Conservation (phyloP, 2,113 vertebrate species). For the Colaptes auratus region DNA sequence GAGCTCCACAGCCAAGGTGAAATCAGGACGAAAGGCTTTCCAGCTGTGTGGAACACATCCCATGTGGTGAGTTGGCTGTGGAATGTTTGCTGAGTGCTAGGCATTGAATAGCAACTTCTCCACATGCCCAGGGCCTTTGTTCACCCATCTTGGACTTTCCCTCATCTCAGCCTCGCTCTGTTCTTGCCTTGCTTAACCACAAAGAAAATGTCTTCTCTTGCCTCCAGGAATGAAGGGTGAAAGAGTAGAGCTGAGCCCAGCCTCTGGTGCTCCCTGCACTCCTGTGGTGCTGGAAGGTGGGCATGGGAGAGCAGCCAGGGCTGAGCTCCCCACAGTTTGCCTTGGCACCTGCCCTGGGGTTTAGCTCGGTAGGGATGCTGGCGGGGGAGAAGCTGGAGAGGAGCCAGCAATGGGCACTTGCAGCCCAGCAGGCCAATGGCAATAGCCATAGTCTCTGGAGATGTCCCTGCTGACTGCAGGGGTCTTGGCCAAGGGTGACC, state of each 20-base stretch:
- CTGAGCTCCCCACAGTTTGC: background rate
- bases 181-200: background rate
- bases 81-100: background rate
- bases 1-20: background rate
- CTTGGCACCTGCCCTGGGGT: background rate
- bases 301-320: background rate
- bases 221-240: background rate
- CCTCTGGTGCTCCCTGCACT: background rate
- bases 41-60: background rate
- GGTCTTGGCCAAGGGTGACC: no score
- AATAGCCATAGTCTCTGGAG: no score
- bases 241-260: background rate
- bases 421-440: no score
- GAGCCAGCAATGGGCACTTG: no score
- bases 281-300: background rate
- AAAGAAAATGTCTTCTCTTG: background rate
- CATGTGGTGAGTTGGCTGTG: background rate
- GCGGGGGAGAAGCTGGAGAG: no score
- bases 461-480: no score
- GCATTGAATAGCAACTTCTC: background rate
- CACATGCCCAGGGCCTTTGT: background rate
- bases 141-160: background rate
- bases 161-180: background rate
- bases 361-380: background rate
- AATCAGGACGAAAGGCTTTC: slow-evolving; percentile 34